Evolutionary conservation across 1,140 invertebrate genomes (phyloP).

Genomic region (Augochlora pura): DNA sequence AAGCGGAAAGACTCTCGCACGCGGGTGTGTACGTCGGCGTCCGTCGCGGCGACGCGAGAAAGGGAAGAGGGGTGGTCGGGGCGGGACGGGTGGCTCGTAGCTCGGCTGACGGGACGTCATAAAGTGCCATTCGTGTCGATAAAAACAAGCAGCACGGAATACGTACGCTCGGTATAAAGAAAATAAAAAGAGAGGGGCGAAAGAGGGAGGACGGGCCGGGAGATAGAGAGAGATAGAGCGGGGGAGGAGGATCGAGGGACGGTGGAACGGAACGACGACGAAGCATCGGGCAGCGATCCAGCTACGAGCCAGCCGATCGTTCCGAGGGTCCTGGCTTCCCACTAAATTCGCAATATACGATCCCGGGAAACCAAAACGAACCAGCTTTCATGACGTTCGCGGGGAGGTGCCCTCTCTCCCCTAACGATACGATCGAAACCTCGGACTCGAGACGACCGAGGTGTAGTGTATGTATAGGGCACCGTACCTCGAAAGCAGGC

Average conservation of each 20-base stretch:
- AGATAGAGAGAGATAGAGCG: conserved; percentile 15
- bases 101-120: conserved; percentile 63
- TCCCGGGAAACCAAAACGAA: conserved; percentile 68
- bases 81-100: conserved; percentile 12
- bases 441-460: conserved; percentile 19
- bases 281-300: conserved; percentile 59
- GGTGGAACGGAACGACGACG: conserved; percentile 16
- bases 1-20: neutral
- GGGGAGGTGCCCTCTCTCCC: conserved; percentile 44
- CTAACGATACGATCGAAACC: conserved; percentile 65
- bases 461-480: conserved; percentile 16
- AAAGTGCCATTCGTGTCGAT: conserved; percentile 67
- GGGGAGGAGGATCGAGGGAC: neutral
- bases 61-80: conserved; percentile 1
- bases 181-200: conserved; percentile 24
- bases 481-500: conserved; percentile 44
- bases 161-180: conserved; percentile 49
- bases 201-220: conserved; percentile 23
- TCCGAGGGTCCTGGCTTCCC: conserved; percentile 64
- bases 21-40: neutral
- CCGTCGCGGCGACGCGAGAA: conserved; percentile 2
- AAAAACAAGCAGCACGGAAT: conserved; percentile 66
- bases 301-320: conserved; percentile 65
- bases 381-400: conserved; percentile 63
- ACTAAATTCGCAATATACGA: conserved; percentile 69